Base-by-base conservation (phyloP, 2,113 vertebrate species). In the Forbesichthys papilliferus region DNA sequence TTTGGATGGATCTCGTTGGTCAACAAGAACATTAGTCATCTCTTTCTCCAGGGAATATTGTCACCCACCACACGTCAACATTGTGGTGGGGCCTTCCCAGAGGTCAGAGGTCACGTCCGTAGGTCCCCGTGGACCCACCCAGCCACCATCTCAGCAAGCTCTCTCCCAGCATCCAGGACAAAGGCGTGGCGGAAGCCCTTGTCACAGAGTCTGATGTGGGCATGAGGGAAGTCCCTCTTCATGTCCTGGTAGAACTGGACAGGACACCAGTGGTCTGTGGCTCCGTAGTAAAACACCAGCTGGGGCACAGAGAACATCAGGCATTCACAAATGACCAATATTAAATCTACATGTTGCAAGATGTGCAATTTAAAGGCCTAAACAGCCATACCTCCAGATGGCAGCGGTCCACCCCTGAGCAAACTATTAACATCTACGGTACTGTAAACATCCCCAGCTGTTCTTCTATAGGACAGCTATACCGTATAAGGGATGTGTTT, bases 211-310 rank as follows among this genome's bases (percentile, higher is more conserved):
- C 84, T 92, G 72, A 99, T 94, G 69, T 96, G 92, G 61, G 94
- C 98, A 0, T 87, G 85, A 0, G 96, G 97, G 78, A 98, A 98
- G 80, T 95, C 94, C 85, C 81, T 91, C 80, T 93, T 96, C 68
- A 99, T 94, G 76, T 98, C 95, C 9, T 96, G 91, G 2, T 95
- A 99, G 79, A 93, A 99, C 36, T 91, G 75, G 48, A 90, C 83
- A 0, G 97, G 97, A 68, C 97, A 99, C 96, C 96, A 99, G 60
- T 63, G 64, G 83, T 99, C 97, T 48, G 65, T 69, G 0, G 88
- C 83, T 27, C 98, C 96, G 11, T 99, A 98, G 77, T 98, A 99
- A 89, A 99, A 99, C 52, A 94, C 93, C 10, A 99, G 93, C 98
- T 99, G 72, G 52, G 91, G 92, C 71, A 48, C 36, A 88, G 79